Evolutionary conservation across 1,140 invertebrate species (phyloP), one percentile per base, ranked within the genome.

Genomic region (Sycophaga agraensis): DNA sequence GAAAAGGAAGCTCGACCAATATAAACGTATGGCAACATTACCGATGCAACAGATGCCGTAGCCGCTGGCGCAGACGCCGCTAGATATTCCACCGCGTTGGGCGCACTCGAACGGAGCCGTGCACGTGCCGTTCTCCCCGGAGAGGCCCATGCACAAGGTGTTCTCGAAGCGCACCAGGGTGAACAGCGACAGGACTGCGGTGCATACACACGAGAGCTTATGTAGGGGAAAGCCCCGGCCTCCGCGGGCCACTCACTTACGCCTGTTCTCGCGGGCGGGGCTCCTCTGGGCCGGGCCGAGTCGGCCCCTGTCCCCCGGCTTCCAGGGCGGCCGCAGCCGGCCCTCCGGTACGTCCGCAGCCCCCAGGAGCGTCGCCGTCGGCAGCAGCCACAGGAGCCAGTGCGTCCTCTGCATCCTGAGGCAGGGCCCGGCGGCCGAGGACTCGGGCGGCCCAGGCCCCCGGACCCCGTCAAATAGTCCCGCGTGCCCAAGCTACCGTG

Each of bases 81-180:
- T 88, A 4, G 86, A 80, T 0, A 85, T 81, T 14, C 91, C 91
- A 9, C 87, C 87, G 28, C 87, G 78, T 14, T 84, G 72, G 1
- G 81, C 68, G 67, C 91, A 93, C 69, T 92, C 89, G 12, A 84
- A 76, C 7, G 83, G 77, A 1, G 87, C 84, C 68, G 91, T 81
- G 64, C 91, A 93, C 1, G 88, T 91, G 4, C 91, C 91, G 66
- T 89, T 89, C 71, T 91, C 89, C 0, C 90, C 90, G 0, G 86
- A 86, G 0, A 84, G 77, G 34, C 87, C 86, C 0, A 83, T 74
- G 70, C 91, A 92, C 1, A 80, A 83, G 21, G 86, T 85, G 46
- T 89, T 88, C 0, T 86, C 85, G 55, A 91, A 90, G 50, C 86
- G 87, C 7, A 91, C 86, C 64, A 91, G 81, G 0, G 89, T 90